A percentile compares a stretch with the other conserved stretches of the same genome.
phyloP scores from a whole-genome alignment of 92 coral and sea anemone species.

The Zoanthus solanderi region DNA sequence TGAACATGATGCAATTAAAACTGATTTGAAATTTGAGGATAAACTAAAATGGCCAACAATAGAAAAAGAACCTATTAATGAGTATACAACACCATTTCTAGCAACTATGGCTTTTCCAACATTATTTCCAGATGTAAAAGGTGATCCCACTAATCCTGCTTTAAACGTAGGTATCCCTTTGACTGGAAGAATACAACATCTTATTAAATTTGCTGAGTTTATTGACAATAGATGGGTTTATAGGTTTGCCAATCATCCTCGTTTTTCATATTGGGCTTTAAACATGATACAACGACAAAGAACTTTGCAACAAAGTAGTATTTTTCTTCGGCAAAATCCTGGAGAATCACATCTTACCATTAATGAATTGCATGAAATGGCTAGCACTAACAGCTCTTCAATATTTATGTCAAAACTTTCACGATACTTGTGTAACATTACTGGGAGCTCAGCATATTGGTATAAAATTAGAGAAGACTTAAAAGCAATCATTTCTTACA shows the following conservation, averaged over 20 bases:
- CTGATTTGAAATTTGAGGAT: neutral
- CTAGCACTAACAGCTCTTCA: neutral
- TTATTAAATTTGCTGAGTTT: neutral
- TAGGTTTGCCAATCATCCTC: constrained; percentile 45
- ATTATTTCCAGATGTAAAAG: neutral
- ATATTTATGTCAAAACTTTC: constrained; percentile 36
- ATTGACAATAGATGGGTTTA: constrained; percentile 19
- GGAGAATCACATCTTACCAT: constrained; percentile 44
- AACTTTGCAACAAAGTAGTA: constrained; percentile 37
- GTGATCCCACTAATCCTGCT: constrained; percentile 8
- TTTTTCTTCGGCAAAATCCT: constrained; percentile 25
- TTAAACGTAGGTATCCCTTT: neutral
- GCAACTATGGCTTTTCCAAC: constrained; percentile 10
- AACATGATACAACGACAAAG: constrained; percentile 45
- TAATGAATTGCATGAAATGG: constrained; percentile 36
- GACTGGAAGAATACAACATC: neutral
- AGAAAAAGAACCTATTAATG: neutral
- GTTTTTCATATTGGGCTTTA: constrained; percentile 28
- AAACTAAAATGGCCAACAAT: constrained; percentile 10
- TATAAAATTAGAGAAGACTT: neutral
- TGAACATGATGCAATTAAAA: constrained; percentile 31
- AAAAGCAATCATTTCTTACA: constrained; percentile 33
- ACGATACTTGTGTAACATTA: constrained; percentile 13
- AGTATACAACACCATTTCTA: neutral
- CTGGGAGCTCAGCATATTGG: constrained; percentile 26